phyloP scores from a whole-genome alignment of 2,113 vertebrate species.

The Rutilus rutilus region DNA sequence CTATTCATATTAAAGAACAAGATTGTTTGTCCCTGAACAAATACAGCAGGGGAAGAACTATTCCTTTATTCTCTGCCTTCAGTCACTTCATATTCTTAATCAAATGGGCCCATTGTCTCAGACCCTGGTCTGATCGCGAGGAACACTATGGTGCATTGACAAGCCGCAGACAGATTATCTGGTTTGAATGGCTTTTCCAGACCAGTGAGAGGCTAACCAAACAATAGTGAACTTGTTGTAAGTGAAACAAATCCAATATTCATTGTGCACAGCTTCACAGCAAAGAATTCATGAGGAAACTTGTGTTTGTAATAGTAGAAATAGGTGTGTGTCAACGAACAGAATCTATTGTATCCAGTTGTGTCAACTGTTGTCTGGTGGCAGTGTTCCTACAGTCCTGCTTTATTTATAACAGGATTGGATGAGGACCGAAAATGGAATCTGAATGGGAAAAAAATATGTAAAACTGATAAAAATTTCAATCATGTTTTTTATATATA shows the following conservation, averaged over 20 bases:
- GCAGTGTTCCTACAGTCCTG: too few species aligned
- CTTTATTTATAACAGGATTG: neutral
- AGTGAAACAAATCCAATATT: constrained; percentile 45
- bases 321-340: neutral
- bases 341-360: neutral
- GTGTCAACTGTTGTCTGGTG: neutral
- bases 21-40: constrained; percentile 31
- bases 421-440: neutral
- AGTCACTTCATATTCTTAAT: constrained; percentile 72
- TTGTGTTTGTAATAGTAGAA: constrained; percentile 40
- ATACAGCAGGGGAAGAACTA: constrained; percentile 60
- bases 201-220: constrained; percentile 42
- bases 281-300: neutral
- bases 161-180: constrained; percentile 49
- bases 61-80: constrained; percentile 63
- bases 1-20: constrained; percentile 36
- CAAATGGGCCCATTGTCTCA: constrained; percentile 72
- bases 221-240: constrained; percentile 56
- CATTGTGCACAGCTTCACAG: constrained; percentile 34
- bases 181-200: constrained; percentile 50
- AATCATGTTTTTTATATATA: too few species aligned
- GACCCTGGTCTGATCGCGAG: constrained; percentile 11
- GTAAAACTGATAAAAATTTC: neutral
- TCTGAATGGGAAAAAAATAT: neutral
- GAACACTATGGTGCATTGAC: constrained; percentile 47